Percentiles rank a stretch among this genome's conserved stretches.
Conservation (phyloP, 2,797 vertebrate genomes). For the Lacerta viridis region DNA sequence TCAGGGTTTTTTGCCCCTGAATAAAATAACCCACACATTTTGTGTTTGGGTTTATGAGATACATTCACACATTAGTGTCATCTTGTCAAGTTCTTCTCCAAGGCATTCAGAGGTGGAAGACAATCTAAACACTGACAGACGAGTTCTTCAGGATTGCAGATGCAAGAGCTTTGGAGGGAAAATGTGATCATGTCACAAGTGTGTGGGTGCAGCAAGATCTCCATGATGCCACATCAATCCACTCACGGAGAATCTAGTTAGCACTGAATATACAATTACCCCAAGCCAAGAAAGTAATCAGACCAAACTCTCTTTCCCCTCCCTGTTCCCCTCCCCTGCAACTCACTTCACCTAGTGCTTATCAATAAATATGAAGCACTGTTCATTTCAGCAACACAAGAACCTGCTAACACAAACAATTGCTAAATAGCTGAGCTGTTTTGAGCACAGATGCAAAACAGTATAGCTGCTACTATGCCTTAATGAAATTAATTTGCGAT, state of each 20-base stretch:
- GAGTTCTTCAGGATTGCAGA: not conserved
- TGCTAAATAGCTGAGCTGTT: constrained; percentile 67
- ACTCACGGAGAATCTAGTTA: not conserved
- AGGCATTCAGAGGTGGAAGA: not conserved
- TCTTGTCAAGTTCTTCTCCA: constrained; percentile 17
- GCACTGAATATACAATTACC: not conserved
- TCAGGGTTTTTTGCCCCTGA: not conserved
- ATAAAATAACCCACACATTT: not conserved
- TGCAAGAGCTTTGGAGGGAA: not conserved
- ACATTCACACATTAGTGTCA: not conserved
- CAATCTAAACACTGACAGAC: not conserved
- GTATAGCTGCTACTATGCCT: constrained; percentile 27
- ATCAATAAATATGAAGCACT: constrained; percentile 59
- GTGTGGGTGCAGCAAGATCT: not conserved
- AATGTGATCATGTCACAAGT: not conserved
- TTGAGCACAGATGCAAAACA: constrained; percentile 10
- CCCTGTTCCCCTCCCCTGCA: not conserved
- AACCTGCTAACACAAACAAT: constrained; percentile 48
- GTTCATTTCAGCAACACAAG: constrained; percentile 59
- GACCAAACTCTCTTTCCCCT: not conserved
- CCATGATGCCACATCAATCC: not conserved
- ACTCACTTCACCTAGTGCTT: not conserved
- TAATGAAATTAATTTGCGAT: constrained; percentile 36
- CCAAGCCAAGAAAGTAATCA: not conserved
- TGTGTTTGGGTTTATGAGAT: constrained; percentile 6